A percentile compares a stretch with the other conserved stretches of the same genome.
These are phyloP conservation scores for Monodelphis domestica DNA, from an alignment of 2,797 vertebrate genomes.

Conservation along the genomic window DNA sequence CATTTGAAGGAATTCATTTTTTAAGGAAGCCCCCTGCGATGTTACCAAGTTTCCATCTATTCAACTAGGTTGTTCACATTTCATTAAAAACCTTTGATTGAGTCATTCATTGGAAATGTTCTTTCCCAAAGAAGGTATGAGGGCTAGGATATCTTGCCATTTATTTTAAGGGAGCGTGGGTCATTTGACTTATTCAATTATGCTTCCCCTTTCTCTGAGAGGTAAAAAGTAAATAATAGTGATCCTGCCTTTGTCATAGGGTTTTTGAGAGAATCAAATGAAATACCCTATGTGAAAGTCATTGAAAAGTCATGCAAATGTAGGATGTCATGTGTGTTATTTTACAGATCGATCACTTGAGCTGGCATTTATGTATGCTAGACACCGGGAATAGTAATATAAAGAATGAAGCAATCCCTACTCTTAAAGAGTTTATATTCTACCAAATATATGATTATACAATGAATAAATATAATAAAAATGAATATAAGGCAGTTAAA, in stretches of 20 bases:
- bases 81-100: not conserved
- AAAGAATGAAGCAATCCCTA: not conserved
- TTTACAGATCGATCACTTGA: not conserved
- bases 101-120: not conserved
- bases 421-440: not conserved
- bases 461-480: not conserved
- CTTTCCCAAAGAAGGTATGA: not conserved
- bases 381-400: not conserved
- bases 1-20: not conserved
- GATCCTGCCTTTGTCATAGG: not conserved
- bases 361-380: not conserved
- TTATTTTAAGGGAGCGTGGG: not conserved
- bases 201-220: not conserved
- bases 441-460: not conserved
- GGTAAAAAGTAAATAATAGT: not conserved
- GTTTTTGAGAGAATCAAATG: not conserved
- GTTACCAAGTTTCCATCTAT: not conserved
- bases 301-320: not conserved
- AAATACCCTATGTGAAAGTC: not conserved
- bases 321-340: not conserved
- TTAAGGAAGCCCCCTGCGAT: not conserved
- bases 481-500: not conserved
- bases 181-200: not conserved
- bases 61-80: not conserved
- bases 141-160: not conserved